A percentile compares a stretch with the other conserved stretches of the same genome.
Evolutionary conservation across 2,888 invertebrate genomes (phyloP).

Genomic region (Polydesmus complanatus): DNA sequence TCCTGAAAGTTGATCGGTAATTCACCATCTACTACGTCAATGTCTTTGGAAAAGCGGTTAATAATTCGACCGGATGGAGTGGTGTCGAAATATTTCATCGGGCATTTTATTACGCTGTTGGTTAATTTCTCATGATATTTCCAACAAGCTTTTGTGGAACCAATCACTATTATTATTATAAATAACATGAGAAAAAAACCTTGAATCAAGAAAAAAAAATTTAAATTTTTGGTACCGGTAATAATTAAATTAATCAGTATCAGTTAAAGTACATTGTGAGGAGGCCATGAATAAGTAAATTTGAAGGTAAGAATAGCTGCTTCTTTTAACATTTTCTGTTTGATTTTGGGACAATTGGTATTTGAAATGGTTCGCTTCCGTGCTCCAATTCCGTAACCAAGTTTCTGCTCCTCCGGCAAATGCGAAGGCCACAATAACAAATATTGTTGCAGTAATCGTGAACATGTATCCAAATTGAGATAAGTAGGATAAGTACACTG

Average conservation of each 20-base stretch:
- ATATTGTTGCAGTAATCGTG: neutral
- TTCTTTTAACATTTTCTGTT: too few species aligned
- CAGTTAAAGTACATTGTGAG: too few species aligned
- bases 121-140: slow-evolving; percentile 47
- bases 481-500: slow-evolving; percentile 66
- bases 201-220: neutral
- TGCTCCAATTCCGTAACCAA: slow-evolving; percentile 13
- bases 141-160: slow-evolving; percentile 6
- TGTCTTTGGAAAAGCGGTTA: slow-evolving; percentile 46
- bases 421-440: neutral
- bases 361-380: neutral
- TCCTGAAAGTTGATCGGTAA: slow-evolving; percentile 7
- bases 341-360: neutral
- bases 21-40: neutral
- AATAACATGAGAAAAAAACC: slow-evolving; percentile 4
- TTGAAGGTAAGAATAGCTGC: neutral
- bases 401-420: neutral
- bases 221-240: neutral
- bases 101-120: slow-evolving; percentile 45
- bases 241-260: neutral
- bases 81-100: slow-evolving; percentile 61
- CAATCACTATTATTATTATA: neutral
- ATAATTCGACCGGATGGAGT: slow-evolving; percentile 53
- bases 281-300: neutral
- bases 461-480: slow-evolving; percentile 22